Base-by-base conservation (phyloP, 2,797 vertebrate genomes). In the Coranthus polyacanthus region DNA sequence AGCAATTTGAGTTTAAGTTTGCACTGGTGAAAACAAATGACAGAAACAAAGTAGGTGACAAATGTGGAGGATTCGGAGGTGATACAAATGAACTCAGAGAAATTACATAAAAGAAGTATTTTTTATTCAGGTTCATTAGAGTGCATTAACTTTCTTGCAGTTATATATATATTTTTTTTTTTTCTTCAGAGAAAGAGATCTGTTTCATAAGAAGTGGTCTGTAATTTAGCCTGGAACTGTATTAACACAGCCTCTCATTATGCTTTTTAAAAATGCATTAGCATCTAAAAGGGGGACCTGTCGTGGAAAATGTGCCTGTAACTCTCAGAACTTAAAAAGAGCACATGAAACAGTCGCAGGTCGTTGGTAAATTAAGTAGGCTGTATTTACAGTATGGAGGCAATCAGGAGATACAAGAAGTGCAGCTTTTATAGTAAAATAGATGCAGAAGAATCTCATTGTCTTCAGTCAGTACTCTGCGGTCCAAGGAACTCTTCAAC, bases 171-270 rank as follows among this genome's bases (percentile, higher is more conserved):
- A 50, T 24, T 32, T 6, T 50, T 32, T 17, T n/a, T n/a, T n/a
- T n/a, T n/a, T n/a, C n/a, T 51, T 51, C 17, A 43, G 44, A 20
- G 46, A 65, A 46, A 54, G 16, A 3, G 18, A 58, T 49, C 46
- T 1, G 65, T 80, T 68, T 74, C 20, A 52, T 55, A 24, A 72
- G 12, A 37, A 52, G 3, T 1, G 2, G 45, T 58, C 49, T 65
- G 21, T 60, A 57, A 69, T 60, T 60, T 67, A 57, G 21, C 22
- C 47, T 42, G 7, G 3, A 58, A 72, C 39, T 26, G 39, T 41
- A 49, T 47, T 12, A 42, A 17, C 16, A 63, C 38, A 42, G 42
- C 52, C 21, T 67, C 66, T 39, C 21, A 52, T 42, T 38, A 39
- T 3, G 0, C 38, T 26, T 39, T 70, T 46, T 51, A 34, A 62